Evolutionary conservation across 2,888 invertebrate genomes (phyloP).

Genomic region (Blastobasis adustella): DNA sequence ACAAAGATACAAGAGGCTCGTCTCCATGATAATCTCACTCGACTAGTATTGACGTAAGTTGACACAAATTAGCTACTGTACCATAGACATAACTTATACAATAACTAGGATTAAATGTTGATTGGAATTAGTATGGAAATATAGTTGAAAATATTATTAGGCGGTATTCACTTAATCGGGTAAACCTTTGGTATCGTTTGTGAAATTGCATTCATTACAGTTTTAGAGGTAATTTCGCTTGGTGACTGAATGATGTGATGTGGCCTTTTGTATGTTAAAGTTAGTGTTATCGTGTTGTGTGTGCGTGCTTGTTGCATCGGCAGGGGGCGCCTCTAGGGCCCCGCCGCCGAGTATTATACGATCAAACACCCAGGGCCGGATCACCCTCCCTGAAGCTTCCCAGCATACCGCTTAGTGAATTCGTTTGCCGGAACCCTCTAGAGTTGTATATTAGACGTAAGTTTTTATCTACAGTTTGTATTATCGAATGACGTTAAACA

Average conservation of each 20-base stretch:
- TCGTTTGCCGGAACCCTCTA: conserved; percentile 21
- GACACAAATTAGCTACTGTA: conserved; percentile 47
- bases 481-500: conserved; percentile 55
- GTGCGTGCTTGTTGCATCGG: conserved; percentile 67
- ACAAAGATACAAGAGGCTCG: conserved; percentile 43
- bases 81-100: conserved; percentile 50
- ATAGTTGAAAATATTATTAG: conserved; percentile 37
- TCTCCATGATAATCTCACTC: conserved; percentile 41
- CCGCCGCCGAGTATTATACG: too few relatives aligned
- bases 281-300: conserved; percentile 53
- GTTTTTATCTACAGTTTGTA: conserved; percentile 70
- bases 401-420: conserved; percentile 39
- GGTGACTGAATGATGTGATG: conserved; percentile 74
- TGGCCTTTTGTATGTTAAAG: conserved; percentile 70
- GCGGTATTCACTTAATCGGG: conserved; percentile 26
- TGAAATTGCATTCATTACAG: conserved; percentile 48
- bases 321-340: conserved; percentile 42
- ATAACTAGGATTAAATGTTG: conserved; percentile 51
- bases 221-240: conserved; percentile 58
- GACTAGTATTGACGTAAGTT: conserved; percentile 40
- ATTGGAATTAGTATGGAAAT: conserved; percentile 45
- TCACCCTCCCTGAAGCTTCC: conserved; percentile 23
- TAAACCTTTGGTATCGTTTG: conserved; percentile 31
- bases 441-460: conserved; percentile 62
- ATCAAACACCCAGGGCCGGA: too few relatives aligned